phyloP scores from a whole-genome alignment of 1,140 invertebrate species.

The Tetramorium alpestre region DNA sequence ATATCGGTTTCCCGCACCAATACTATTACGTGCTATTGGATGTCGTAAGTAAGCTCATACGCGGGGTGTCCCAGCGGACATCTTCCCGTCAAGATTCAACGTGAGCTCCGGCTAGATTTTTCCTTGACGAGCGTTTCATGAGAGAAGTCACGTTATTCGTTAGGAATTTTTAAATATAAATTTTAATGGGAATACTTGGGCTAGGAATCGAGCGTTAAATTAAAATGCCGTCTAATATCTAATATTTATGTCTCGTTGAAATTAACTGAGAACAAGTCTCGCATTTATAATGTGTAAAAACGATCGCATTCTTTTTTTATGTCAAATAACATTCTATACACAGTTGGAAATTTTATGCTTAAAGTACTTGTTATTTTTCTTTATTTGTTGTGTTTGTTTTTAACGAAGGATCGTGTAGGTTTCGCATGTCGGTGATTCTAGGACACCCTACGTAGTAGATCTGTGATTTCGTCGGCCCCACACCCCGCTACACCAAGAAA shows the following conservation, averaged over 20 bases:
- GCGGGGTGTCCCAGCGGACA: conserved; percentile 17
- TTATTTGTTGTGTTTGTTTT: not conserved
- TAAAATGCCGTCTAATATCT: not conserved
- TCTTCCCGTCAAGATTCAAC: not conserved
- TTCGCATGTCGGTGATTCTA: not conserved
- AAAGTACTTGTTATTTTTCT: not conserved
- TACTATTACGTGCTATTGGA: conserved; percentile 31
- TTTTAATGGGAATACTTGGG: conserved; percentile 11
- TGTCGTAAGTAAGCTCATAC: conserved; percentile 39
- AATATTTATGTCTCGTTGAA: not conserved
- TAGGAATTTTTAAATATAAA: conserved; percentile 26
- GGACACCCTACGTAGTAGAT: conserved; percentile 14
- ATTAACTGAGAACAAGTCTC: not conserved
- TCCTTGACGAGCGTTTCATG: not conserved
- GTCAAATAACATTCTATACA: not conserved
- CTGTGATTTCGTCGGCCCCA: conserved; percentile 8
- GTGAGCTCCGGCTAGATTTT: not conserved
- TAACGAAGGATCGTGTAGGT: not conserved
- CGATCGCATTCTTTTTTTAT: not conserved
- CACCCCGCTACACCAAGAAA: not conserved
- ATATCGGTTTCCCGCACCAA: not conserved
- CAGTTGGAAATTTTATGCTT: not conserved
- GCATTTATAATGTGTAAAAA: not conserved
- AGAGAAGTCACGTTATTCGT: not conserved
- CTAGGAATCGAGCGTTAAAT: conserved; percentile 5